Conservation (phyloP, 1,140 invertebrate genomes). For the Cotesia glomerata region DNA sequence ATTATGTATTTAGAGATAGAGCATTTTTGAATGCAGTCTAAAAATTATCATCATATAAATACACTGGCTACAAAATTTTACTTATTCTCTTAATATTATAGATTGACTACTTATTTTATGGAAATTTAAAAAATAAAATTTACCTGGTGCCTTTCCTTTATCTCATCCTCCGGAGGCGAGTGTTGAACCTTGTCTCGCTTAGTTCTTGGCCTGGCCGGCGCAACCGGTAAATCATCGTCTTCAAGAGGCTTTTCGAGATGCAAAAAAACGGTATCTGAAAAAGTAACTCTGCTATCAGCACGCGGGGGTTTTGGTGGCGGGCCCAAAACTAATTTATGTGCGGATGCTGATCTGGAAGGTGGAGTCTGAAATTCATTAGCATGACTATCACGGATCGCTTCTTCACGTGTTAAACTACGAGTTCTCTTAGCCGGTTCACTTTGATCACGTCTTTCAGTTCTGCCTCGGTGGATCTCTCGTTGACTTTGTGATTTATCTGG, state of each 20-base stretch:
- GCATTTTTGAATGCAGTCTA: too few species aligned
- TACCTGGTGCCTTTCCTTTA: slow-evolving; percentile 17
- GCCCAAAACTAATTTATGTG: slow-evolving; percentile 39
- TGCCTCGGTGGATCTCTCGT: slow-evolving; percentile 52
- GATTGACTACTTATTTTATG: too few species aligned
- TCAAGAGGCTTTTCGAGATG: slow-evolving; percentile 33
- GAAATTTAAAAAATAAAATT: not conserved
- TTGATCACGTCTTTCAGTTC: slow-evolving; percentile 52
- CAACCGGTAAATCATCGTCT: slow-evolving; percentile 31
- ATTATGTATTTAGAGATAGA: too few species aligned
- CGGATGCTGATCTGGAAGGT: slow-evolving; percentile 45
- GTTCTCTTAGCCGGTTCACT: slow-evolving; percentile 52
- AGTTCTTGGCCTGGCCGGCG: slow-evolving; percentile 39
- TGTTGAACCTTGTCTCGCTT: slow-evolving; percentile 31
- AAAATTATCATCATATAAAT: too few species aligned
- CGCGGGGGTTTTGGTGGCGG: slow-evolving; percentile 41
- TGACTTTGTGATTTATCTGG: slow-evolving; percentile 55
- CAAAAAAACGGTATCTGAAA: slow-evolving; percentile 46
- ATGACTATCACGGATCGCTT: slow-evolving; percentile 36
- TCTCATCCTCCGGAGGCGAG: slow-evolving; percentile 21
- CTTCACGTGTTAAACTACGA: slow-evolving; percentile 57
- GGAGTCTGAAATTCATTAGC: slow-evolving; percentile 21
- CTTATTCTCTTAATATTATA: too few species aligned
- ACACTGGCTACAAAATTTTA: too few species aligned
- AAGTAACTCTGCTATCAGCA: slow-evolving; percentile 56